phyloP scores from a whole-genome alignment of 2,888 invertebrate species.

The Drosophila bunnanda region DNA sequence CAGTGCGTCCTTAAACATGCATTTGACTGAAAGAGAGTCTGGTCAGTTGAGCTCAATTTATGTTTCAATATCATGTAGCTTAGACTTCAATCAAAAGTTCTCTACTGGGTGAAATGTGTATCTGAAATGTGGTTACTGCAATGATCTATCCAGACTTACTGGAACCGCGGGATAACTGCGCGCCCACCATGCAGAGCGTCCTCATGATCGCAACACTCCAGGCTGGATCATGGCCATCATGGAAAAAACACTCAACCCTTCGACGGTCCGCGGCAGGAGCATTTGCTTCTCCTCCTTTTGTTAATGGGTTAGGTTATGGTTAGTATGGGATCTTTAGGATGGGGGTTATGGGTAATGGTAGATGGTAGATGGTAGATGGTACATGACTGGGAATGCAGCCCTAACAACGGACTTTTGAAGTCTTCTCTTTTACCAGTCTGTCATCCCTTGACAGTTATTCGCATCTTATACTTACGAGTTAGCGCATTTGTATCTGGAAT shows the following conservation, averaged over 20 bases:
- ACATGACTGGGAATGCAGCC: not conserved
- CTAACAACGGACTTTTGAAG: too few relatives aligned
- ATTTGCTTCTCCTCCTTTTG: not conserved
- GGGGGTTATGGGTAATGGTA: not conserved
- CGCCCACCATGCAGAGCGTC: not conserved
- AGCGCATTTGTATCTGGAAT: constrained; percentile 55
- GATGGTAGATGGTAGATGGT: not conserved
- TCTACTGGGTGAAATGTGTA: not conserved
- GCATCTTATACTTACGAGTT: constrained; percentile 59
- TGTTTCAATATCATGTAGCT: not conserved
- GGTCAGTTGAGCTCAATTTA: not conserved
- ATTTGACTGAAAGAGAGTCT: constrained; percentile 84
- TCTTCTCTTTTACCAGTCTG: not conserved
- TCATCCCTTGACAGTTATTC: not conserved
- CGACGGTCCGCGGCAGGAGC: not conserved
- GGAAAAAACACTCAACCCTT: not conserved
- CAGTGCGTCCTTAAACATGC: constrained; percentile 90
- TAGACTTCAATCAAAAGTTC: not conserved
- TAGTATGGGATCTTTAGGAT: not conserved
- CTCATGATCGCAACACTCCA: constrained; percentile 2
- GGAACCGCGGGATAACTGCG: constrained; percentile 46
- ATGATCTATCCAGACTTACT: constrained; percentile 55
- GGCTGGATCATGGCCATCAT: not conserved
- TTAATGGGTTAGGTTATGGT: constrained; percentile 8
- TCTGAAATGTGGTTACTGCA: not conserved